Evolutionary conservation across 2,113 vertebrate genomes (phyloP), one percentile per base, ranked within the genome.

Genomic region (Tachysurus fulvidraco): DNA sequence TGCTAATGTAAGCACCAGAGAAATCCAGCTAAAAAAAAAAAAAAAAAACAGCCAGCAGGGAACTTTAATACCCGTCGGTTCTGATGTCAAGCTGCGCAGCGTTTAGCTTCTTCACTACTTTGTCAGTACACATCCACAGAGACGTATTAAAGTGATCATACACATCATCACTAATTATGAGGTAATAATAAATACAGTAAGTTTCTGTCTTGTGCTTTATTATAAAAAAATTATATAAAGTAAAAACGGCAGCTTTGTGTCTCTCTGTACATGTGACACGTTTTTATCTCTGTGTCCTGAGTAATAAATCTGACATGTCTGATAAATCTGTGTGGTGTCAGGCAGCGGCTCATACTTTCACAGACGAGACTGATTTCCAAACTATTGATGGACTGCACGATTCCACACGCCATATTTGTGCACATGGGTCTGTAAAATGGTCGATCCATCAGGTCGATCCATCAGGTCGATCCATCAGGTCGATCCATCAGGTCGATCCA

Each of bases 1-100:
- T 36, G 10, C 67, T 59, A 84, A 76, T 28, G 28, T 52, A 79
- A 78, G 46, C 52, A 85, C 36, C 36, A 41, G 54, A 82, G 80
- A 50, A 41, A 82, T 82, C 19, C 9, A 57, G 6, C 80, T 46
- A 5, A 82, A 83, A 28, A 83, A 46, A 82, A n/a, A 52, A 5
- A 82, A 83, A 28, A 83, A 46, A 82, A n/a, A 52, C 77, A 55
- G 52, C 25, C 46, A 50, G 46, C 46, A 4, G 46, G 13, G 77
- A 25, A 28, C 73, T 25, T 25, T 73, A 44, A 41, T 23, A 13
- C 16, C 74, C 8, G 14, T 16, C 21, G 19, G 46, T 1, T 52
- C 23, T 50, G 46, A 52, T 52, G 4, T 77, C 46, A n/a, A n/a
- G 28, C 54, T 59, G 54, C 10, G 54, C 16, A 1, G 2, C 13